Base-by-base conservation (phyloP, 1,140 invertebrate genomes). In the Drosophila pallidifrons region DNA sequence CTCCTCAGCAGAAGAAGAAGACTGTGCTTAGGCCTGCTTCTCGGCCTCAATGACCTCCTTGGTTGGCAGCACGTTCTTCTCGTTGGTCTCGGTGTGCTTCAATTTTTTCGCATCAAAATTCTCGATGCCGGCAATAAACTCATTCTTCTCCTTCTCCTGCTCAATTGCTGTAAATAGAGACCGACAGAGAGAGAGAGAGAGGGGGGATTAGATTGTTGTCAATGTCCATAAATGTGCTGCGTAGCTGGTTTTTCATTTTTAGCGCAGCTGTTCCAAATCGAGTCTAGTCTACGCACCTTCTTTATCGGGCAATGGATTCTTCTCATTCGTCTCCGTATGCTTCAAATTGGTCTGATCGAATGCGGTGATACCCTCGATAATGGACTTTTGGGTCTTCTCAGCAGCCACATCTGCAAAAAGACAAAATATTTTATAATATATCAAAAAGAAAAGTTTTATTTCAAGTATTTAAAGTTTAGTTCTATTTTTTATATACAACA, bases 231-330 rank as follows among this genome's bases (percentile, higher is more conserved):
- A 79, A 88, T 47, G 20, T 25, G 82, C 35, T 8, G 75, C 46
- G 16, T 35, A 30, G 67, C 74, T 73, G 46, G 63, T 38, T 38
- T 38, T 38, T 10, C 8, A 25, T 25, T 47, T 47, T 30, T 55
- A 10, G 67, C 61, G 11, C 51, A 54, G 28, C 30, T 54, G 51
- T 2, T 30, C 35, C 35, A 38, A 38, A 7, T 38, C 15, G 41
- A 8, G 25, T 65, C 46, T 47, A 8, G 8, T 43, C 41, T 66
- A 93, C 92, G 93, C 94, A 99, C 98, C 97, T 94, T 98, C 97
- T 95, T 98, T 98, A 92, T 98, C 97, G 49, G 98, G 98, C 82
- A 99, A 95, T 47, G 97, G 95, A 93, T 98, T 98, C 93, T 99
- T 99, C 92, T 98, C 98, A 86, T 97, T 95, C 35, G 98, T 99